These are phyloP conservation scores for Ceratina calcarata DNA, from an alignment of 1,140 invertebrate species.

Conservation along the genomic window DNA sequence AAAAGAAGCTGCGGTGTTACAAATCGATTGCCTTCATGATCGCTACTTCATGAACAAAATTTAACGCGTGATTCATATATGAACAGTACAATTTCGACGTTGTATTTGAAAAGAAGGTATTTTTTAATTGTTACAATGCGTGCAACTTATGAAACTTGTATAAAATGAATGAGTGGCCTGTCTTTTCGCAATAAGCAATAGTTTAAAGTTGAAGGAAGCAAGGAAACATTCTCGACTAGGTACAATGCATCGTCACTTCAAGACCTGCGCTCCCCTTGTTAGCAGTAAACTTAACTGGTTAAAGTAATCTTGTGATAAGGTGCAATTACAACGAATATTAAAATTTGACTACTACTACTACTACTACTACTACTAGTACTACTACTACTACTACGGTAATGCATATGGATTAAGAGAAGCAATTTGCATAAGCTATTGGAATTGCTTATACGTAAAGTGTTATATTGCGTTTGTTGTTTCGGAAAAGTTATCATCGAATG, in stretches of 20 bases:
- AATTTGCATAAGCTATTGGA: slow-evolving; percentile 29
- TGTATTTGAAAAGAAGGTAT: slow-evolving; percentile 48
- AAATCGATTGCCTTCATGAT: slow-evolving; percentile 40
- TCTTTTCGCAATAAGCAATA: slow-evolving; percentile 56
- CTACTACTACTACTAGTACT: slow-evolving; percentile 15
- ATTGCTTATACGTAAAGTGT: slow-evolving; percentile 37
- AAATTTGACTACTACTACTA: slow-evolving; percentile 40
- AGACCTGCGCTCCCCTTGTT: too few relatives aligned
- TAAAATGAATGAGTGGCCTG: slow-evolving; percentile 34
- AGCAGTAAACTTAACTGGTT: slow-evolving; percentile 35
- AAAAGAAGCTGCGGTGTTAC: slow-evolving; percentile 33
- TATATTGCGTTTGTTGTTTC: slow-evolving; percentile 47
- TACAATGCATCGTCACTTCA: too few relatives aligned
- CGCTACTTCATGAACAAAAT: slow-evolving; percentile 40
- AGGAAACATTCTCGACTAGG: slow-evolving; percentile 36
- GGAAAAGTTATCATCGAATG: slow-evolving; percentile 22
- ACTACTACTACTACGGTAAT: slow-evolving; percentile 1
- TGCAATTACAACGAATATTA: slow-evolving; percentile 53
- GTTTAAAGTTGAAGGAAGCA: slow-evolving; percentile 24
- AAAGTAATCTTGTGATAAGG: slow-evolving; percentile 51
- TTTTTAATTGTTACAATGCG: slow-evolving; percentile 43
- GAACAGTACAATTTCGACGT: slow-evolving; percentile 37
- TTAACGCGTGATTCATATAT: slow-evolving; percentile 41
- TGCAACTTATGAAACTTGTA: slow-evolving; percentile 31
- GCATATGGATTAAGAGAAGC: slow-evolving; percentile 36